These are phyloP conservation scores for Catocala fraxini DNA, from an alignment of 2,888 invertebrate genomes.

Conservation along the genomic window DNA sequence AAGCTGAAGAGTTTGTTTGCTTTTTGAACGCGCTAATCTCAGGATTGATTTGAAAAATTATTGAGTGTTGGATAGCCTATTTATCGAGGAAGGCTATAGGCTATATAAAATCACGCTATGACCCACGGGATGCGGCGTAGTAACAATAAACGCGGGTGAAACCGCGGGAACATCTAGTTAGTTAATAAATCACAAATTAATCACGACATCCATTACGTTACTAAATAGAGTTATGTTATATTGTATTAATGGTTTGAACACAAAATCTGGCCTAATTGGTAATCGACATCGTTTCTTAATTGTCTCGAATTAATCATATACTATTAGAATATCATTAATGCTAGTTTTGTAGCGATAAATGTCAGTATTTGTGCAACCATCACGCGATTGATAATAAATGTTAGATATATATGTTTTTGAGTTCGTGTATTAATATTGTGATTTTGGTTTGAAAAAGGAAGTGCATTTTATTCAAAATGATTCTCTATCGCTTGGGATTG, in stretches of 20 bases:
- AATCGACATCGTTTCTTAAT: constrained; percentile 36
- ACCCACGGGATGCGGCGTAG: too few species aligned
- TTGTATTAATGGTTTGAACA: background rate
- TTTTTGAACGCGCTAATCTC: too few species aligned
- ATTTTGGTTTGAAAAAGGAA: too few species aligned
- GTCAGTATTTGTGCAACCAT: constrained; percentile 23
- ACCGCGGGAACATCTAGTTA: too few species aligned
- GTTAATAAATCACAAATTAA: too few species aligned
- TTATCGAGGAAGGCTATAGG: too few species aligned
- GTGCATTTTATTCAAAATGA: constrained; percentile 22
- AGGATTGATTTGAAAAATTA: too few species aligned
- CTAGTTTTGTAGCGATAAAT: background rate
- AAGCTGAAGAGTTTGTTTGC: too few species aligned
- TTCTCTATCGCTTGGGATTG: constrained; percentile 39
- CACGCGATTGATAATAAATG: background rate
- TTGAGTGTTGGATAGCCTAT: too few species aligned
- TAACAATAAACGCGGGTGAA: too few species aligned
- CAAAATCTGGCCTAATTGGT: constrained; percentile 9
- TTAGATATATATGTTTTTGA: background rate
- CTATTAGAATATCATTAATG: constrained; percentile 13
- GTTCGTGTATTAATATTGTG: too few species aligned
- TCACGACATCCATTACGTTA: constrained; percentile 5
- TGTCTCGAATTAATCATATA: constrained; percentile 20
- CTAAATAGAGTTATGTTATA: background rate
- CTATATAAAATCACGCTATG: too few species aligned